phyloP scores from a whole-genome alignment of 2,113 vertebrate species.

The Nesoenas mayeri region DNA sequence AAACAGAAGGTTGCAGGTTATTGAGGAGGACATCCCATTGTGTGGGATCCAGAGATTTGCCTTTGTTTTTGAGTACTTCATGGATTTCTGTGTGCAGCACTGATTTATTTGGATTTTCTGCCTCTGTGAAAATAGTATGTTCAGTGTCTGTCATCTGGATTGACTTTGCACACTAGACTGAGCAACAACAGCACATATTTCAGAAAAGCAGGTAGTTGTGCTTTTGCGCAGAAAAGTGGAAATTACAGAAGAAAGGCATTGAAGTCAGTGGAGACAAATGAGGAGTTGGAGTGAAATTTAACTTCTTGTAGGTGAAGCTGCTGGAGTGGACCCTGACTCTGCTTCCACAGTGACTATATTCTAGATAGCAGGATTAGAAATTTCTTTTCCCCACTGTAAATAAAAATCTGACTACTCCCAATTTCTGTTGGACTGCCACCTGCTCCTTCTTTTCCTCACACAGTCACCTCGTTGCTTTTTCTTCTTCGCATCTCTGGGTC shows the following conservation, averaged over 20 bases:
- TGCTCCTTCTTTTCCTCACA: neutral
- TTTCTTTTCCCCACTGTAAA: neutral
- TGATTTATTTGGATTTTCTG: neutral
- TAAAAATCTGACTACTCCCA: neutral
- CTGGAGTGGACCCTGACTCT: neutral
- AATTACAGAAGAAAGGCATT: neutral
- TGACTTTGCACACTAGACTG: neutral
- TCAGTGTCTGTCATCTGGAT: neutral
- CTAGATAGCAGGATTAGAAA: neutral
- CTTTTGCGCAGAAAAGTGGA: neutral
- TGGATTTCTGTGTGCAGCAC: neutral
- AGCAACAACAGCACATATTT: neutral
- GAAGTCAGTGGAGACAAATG: neutral
- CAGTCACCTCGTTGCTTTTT: neutral
- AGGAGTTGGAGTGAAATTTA: neutral
- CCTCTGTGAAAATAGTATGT: neutral
- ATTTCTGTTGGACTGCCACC: neutral
- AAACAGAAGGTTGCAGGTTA: neutral
- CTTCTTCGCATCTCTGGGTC: neutral
- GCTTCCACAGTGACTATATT: neutral
- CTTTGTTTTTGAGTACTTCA: neutral
- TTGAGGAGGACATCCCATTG: neutral
- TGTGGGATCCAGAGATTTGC: neutral
- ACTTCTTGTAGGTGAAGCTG: neutral
- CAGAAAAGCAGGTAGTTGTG: neutral